Evolutionary conservation across 2,888 invertebrate genomes (phyloP), one percentile per base, ranked within the genome.

Genomic region (Drosophila kokeensis): DNA sequence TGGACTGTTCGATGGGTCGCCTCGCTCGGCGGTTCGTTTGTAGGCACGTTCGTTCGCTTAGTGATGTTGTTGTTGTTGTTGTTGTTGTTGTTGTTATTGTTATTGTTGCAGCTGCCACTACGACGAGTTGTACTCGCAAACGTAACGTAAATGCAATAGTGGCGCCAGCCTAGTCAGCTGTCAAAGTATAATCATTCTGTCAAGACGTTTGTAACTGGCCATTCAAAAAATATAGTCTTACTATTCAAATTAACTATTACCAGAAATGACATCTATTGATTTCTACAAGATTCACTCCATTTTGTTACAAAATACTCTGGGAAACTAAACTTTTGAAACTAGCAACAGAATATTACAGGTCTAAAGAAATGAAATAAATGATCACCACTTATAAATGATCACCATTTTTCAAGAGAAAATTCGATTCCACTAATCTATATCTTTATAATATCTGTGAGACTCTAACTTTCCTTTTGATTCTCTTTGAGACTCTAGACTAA

Each of bases 101-200:
- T 45, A 68, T 42, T 52, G 66, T 38, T 66, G 63, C 67, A 68
- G 60, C 40, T 66, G 65, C 30, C 50, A 29, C 40, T 70, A 67
- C 67, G 57, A 54, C 49, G 63, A 49, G 63, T 62, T 63, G 76
- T 65, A 78, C 21, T 65, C 62, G 76, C 49, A 58, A 79, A 59
- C 77, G 81, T 71, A 80, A 69, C 81, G 80, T 70, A 57, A 69
- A 68, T 69, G 68, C 55, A 66, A 71, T 54, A 60, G 59, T 66
- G 72, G 69, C 69, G 79, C 75, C 75, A 66, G 65, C 15, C 57
- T 18, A 45, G 4, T 36, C 40, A 34, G 27, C 49, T 36, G 3
- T 18, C 32, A 38, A 52, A 24, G 73, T 36, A 34, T 27, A 52
- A 29, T 42, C 29, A 45, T n/a, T 76, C 42, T 6, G 29, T 1